These are phyloP conservation scores for Diachasmimorpha longicaudata DNA, from an alignment of 1,140 invertebrate species.

Conservation along the genomic window DNA sequence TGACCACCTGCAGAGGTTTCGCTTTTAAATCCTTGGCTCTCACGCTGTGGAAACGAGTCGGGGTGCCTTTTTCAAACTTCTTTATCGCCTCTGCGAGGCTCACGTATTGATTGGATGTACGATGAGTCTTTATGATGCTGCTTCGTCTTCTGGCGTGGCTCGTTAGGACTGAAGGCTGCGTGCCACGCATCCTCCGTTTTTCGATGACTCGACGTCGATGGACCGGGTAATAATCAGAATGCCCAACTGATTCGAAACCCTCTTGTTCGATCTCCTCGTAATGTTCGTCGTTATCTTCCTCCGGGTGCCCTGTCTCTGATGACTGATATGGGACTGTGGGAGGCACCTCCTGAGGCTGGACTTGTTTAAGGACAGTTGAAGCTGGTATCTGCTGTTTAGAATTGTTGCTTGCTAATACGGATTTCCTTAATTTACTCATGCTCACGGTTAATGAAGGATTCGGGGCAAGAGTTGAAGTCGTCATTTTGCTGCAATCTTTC, in stretches of 20 bases:
- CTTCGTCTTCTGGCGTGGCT: constrained; percentile 9
- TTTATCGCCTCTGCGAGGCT: constrained; percentile 58
- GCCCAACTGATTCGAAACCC: background rate
- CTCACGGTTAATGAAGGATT: background rate
- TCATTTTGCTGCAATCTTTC: background rate
- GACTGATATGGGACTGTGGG: background rate
- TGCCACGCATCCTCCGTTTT: background rate
- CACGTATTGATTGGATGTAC: constrained; percentile 45
- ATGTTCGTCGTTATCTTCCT: background rate
- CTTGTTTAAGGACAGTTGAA: background rate
- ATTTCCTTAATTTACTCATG: too few species aligned
- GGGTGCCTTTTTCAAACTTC: constrained; percentile 58
- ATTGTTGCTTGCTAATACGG: background rate
- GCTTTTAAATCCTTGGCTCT: constrained; percentile 39
- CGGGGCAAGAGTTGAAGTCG: background rate
- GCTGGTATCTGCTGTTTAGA: background rate
- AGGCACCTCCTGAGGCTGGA: background rate
- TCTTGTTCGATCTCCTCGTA: background rate
- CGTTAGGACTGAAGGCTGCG: background rate
- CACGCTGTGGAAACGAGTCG: constrained; percentile 52
- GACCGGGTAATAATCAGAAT: background rate
- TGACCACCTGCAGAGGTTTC: constrained; percentile 33
- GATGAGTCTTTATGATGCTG: background rate
- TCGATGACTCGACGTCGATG: background rate
- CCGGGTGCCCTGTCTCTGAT: background rate